Conservation (phyloP, 2,113 vertebrate species). For the Petroica traversi region DNA sequence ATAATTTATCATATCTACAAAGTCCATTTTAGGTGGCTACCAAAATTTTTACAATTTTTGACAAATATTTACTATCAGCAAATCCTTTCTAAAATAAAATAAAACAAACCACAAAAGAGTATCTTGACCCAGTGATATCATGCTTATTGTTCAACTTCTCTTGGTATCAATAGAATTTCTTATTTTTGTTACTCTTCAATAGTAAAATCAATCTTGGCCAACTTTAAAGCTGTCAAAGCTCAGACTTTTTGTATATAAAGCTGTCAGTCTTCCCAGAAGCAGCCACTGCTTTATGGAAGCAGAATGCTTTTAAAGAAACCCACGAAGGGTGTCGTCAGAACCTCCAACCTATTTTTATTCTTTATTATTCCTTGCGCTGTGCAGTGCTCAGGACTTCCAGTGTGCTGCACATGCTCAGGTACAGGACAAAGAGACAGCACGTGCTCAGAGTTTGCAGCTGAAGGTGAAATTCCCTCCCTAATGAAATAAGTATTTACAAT, state of each 20-base stretch:
- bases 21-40: not conserved
- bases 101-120: not conserved
- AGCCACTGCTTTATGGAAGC: not conserved
- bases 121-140: not conserved
- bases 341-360: not conserved
- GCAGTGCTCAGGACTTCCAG: not conserved
- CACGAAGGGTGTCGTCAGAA: not conserved
- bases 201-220: not conserved
- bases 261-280: not conserved
- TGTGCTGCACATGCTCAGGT: not conserved
- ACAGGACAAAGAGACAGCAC: not conserved
- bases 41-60: not conserved
- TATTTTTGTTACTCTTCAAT: not conserved
- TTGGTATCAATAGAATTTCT: not conserved
- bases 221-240: not conserved
- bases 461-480: not conserved
- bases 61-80: not conserved
- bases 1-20: not conserved
- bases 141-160: not conserved
- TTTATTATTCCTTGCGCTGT: not conserved
- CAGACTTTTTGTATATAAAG: not conserved
- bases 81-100: not conserved
- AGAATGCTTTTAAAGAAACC: not conserved
- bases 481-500: not conserved
- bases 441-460: not conserved